phyloP scores from a whole-genome alignment of 2,113 vertebrate genomes.

The Panurus biarmicus region DNA sequence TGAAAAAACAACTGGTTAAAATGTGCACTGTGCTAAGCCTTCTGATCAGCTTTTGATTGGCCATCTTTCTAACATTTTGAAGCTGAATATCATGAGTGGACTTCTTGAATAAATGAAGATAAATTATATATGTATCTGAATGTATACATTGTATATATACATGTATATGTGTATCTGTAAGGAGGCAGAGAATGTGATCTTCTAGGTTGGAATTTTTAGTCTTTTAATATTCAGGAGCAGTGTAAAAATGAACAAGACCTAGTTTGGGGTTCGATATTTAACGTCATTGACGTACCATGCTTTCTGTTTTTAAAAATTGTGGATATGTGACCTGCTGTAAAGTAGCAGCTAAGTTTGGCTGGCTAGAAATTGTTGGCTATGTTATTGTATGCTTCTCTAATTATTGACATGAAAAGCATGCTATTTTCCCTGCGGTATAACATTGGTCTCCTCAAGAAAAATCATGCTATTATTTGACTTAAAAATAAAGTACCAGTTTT shows the following conservation, averaged over 20 bases:
- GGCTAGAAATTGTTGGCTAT: background rate
- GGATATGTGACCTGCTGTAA: background rate
- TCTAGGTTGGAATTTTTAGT: background rate
- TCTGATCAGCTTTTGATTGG: rapidly evolving
- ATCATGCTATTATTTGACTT: background rate
- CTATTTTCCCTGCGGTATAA: background rate
- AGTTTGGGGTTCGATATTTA: background rate
- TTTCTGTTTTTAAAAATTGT: background rate
- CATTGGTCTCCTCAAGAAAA: background rate
- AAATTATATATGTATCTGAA: background rate
- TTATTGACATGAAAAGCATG: background rate
- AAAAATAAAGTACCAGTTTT: background rate
- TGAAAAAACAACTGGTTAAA: background rate
- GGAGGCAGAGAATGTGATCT: background rate
- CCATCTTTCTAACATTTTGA: background rate
- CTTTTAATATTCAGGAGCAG: background rate
- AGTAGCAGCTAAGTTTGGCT: background rate
- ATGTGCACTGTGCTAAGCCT: background rate
- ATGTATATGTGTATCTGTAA: background rate
- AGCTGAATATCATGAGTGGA: background rate
- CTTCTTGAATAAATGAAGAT: background rate
- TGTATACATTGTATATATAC: background rate
- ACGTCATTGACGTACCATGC: background rate
- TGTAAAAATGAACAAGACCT: background rate
- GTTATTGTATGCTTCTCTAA: background rate